phyloP scores from a whole-genome alignment of 2,797 vertebrate species.

The Hybognathus amarus region DNA sequence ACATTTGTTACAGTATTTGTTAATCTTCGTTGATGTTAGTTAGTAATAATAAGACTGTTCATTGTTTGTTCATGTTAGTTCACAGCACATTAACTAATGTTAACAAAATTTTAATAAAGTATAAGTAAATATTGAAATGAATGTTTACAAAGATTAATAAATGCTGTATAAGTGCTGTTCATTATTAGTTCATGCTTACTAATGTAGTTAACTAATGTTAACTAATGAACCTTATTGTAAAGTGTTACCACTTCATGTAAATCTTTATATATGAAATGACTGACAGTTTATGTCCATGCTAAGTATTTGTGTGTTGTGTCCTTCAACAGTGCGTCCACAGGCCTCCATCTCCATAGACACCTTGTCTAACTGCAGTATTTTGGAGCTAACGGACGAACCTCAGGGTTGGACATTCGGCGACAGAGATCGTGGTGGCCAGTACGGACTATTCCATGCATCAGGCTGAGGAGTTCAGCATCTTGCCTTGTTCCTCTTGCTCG shows the following conservation, averaged over 20 bases:
- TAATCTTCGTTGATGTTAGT: no score
- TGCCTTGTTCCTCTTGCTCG: constrained; percentile 84
- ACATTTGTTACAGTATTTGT: no score
- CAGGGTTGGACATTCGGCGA: constrained; percentile 85
- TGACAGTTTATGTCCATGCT: constrained; percentile 16
- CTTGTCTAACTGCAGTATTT: constrained; percentile 84
- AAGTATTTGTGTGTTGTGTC: constrained; percentile 30
- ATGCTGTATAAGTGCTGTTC: no score
- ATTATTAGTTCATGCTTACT: no score
- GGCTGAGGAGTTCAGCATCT: constrained; percentile 91
- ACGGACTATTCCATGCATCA: constrained; percentile 99
- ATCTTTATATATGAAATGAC: background rate
- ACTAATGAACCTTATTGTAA: no score
- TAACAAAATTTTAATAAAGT: no score
- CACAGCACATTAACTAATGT: no score
- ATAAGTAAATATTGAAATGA: no score
- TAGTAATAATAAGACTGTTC: no score
- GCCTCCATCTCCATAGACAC: constrained; percentile 84
- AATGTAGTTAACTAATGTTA: no score
- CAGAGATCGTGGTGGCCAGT: constrained; percentile 88
- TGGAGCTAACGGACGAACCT: constrained; percentile 81
- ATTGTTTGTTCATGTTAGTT: no score
- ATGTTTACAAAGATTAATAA: no score
- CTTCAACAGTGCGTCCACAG: constrained; percentile 84
- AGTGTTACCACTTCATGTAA: background rate